Base-by-base conservation (phyloP, 2,113 vertebrate species). In the Suricata suricatta region DNA sequence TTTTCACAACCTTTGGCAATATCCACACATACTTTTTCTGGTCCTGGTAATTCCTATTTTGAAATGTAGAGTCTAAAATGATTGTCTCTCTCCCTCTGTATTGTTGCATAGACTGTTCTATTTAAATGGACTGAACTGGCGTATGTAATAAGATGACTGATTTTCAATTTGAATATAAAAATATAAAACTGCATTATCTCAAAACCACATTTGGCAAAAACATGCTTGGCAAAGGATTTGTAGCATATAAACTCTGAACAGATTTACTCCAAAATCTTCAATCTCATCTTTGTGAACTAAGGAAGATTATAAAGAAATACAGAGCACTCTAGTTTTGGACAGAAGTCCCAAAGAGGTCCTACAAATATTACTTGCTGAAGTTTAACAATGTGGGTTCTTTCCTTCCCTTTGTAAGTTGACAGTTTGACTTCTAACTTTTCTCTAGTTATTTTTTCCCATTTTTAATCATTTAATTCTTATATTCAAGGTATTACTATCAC, bases 121-220 rank as follows among this genome's bases (percentile, higher is more conserved):
- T 60, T 90, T 87, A 81, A 80, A 31, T 63, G 63, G 4, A 72
- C 57, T 66, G 44, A 69, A 93, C 54, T 44, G 35, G 33, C 90
- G 14, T 54, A 38, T 85, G 44, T 76, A 82, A 41, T 63, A 88
- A 88, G 80, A 66, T 89, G 69, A 35, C 79, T 79, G 35, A 50
- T 84, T 68, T 84, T 88, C 64, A 83, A 60, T 83, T 83, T 88
- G 54, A 50, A 33, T 81, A 63, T 38, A 72, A 82, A 77, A 88
- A 83, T 69, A 44, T 50, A 95, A 84, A 52, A 71, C 66, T 57
- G 29, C 11, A 72, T 72, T 92, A 79, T 85, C 71, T 96, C 52
- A 93, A 95, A 92, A 52, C 63, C 69, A 77, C 41, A 54, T 79
- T 95, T 92, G 95, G 71, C 16, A 79, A 85, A 96, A 54, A 63